These are phyloP conservation scores for Caenorhabditis briggsae DNA, from an alignment of 1,140 invertebrate species.

Conservation along the genomic window DNA sequence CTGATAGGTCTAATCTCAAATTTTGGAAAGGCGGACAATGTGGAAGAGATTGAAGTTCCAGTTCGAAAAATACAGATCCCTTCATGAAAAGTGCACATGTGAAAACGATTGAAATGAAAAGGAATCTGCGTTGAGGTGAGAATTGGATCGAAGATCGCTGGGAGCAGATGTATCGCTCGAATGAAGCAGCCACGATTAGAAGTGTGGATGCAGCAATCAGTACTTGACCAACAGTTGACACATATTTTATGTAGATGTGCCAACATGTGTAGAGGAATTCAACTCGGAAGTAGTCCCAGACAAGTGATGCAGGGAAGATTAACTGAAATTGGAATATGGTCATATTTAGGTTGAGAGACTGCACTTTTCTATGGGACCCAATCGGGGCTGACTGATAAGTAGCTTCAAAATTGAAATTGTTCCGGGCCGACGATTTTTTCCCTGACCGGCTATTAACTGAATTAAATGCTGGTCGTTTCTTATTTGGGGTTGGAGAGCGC, in stretches of 20 bases:
- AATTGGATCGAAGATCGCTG: slow-evolving; percentile 37
- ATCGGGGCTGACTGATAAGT: too few species aligned
- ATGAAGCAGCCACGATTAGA: slow-evolving; percentile 54
- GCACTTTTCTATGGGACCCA: too few species aligned
- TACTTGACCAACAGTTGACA: slow-evolving; percentile 51
- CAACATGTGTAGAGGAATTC: slow-evolving; percentile 43
- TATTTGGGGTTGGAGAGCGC: too few species aligned
- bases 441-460: too few species aligned
- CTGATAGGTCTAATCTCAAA: slow-evolving; percentile 48
- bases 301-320: slow-evolving; percentile 45
- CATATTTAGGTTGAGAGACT: background rate
- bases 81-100: slow-evolving; percentile 50
- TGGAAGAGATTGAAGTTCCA: slow-evolving; percentile 20
- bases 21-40: slow-evolving; percentile 37
- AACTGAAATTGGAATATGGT: slow-evolving; percentile 21
- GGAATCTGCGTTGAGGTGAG: slow-evolving; percentile 8
- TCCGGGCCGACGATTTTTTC: too few species aligned
- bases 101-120: slow-evolving; percentile 16
- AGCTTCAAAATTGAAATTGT: too few species aligned
- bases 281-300: slow-evolving; percentile 50
- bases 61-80: slow-evolving; percentile 46
- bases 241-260: slow-evolving; percentile 53
- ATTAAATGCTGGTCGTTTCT: too few species aligned
- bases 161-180: slow-evolving; percentile 55
- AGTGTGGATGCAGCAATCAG: slow-evolving; percentile 51